Percentiles rank a stretch among this genome's conserved stretches.
Evolutionary conservation across 53 echinoderm and acorn worm species (phyloP).

Genomic region (Astropecten irregularis): DNA sequence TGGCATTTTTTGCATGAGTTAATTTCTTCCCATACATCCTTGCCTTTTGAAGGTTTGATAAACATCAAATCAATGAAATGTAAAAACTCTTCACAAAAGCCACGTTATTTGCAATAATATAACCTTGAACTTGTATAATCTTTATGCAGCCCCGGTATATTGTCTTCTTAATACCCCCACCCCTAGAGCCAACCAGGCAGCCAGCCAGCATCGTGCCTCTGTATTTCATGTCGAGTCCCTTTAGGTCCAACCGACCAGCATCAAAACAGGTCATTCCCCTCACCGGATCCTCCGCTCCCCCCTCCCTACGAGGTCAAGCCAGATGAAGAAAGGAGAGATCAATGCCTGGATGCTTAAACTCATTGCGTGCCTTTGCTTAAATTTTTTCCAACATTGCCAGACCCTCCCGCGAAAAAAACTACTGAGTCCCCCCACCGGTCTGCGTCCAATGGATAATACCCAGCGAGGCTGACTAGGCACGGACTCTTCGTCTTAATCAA

Average conservation of each 20-base stretch:
- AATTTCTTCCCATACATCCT: no score
- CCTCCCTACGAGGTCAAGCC: neutral
- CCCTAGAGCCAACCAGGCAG: no score
- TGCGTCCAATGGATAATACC: constrained; percentile 36
- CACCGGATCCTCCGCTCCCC: neutral
- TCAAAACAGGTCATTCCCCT: constrained; percentile 28
- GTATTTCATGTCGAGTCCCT: neutral
- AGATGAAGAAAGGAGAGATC: neutral
- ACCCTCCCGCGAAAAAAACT: no score
- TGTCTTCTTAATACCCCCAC: no score
- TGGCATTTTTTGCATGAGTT: no score
- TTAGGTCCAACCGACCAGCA: neutral
- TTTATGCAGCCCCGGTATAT: no score
- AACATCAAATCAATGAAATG: no score
- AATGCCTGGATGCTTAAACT: constrained; percentile 10
- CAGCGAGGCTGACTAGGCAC: constrained; percentile 49
- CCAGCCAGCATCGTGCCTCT: no score
- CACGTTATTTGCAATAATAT: no score
- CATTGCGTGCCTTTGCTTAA: constrained; percentile 17
- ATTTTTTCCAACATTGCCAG: neutral
- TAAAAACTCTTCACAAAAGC: no score
- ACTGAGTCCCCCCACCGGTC: constrained; percentile 26
- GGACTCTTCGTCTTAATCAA: constrained; percentile 38
- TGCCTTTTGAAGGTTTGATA: no score
- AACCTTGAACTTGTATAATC: no score